phyloP scores from a whole-genome alignment of 92 coral and sea anemone genomes.

The Ricordea florida region DNA sequence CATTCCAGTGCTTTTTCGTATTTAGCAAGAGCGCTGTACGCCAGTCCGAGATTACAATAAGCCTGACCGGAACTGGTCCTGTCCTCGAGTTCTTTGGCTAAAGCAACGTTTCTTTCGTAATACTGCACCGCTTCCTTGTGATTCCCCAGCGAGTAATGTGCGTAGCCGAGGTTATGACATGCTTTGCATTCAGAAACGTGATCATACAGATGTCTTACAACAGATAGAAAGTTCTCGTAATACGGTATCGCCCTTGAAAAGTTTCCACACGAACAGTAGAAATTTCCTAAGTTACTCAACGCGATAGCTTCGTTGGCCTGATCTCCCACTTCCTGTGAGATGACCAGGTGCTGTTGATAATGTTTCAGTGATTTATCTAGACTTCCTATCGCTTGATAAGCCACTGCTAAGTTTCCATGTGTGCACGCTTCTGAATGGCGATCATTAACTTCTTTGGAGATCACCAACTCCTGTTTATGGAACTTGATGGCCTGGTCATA shows the following conservation, averaged over 20 bases:
- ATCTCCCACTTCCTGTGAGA: constrained; percentile 84
- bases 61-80: constrained; percentile 86
- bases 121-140: constrained; percentile 77
- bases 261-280: constrained; percentile 94
- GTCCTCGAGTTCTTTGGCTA: constrained; percentile 82
- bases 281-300: constrained; percentile 90
- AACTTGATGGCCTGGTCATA: constrained; percentile 97
- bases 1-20: constrained; percentile 78
- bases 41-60: constrained; percentile 90
- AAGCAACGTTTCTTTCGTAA: constrained; percentile 88
- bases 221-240: constrained; percentile 81
- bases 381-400: constrained; percentile 94
- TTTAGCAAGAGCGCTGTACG: constrained; percentile 84
- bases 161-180: constrained; percentile 96
- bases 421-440: constrained; percentile 94
- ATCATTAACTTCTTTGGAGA: constrained; percentile 95
- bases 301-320: constrained; percentile 88
- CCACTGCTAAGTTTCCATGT: constrained; percentile 97
- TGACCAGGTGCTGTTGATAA: constrained; percentile 89
- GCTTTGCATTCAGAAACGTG: constrained; percentile 87
- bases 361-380: constrained; percentile 91
- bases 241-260: constrained; percentile 82
- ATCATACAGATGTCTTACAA: constrained; percentile 72
- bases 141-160: constrained; percentile 91
- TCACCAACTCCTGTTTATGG: constrained; percentile 91